Percentiles rank a stretch among this genome's conserved stretches.
Evolutionary conservation across 2,888 invertebrate species (phyloP).

Genomic region (Cyaniris semiargus): DNA sequence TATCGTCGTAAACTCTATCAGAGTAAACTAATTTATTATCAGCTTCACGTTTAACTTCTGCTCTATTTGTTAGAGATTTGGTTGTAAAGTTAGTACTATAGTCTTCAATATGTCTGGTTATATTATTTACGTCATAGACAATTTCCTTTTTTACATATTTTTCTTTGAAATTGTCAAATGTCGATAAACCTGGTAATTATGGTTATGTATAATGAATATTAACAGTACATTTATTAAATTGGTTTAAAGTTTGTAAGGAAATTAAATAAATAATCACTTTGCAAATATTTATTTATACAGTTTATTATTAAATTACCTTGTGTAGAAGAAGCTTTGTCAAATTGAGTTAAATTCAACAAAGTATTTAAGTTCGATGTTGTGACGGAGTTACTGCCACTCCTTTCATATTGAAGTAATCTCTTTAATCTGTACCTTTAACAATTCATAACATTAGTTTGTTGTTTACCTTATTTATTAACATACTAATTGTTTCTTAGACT

Average conservation of each 20-base stretch:
- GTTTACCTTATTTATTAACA: not conserved
- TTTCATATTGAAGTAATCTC: not conserved
- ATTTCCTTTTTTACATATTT: slow-evolving; percentile 45
- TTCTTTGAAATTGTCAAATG: not conserved
- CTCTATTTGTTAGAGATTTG: slow-evolving; percentile 40
- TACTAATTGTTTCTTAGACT: not conserved
- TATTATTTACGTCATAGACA: not conserved
- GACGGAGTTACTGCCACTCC: not conserved
- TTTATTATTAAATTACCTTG: not conserved
- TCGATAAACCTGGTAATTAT: not conserved
- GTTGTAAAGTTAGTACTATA: not conserved
- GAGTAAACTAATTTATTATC: slow-evolving; percentile 59
- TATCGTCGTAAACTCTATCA: slow-evolving; percentile 66
- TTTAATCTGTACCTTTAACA: not conserved
- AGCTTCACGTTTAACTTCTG: slow-evolving; percentile 56
- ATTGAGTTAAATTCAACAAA: not conserved
- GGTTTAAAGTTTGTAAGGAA: too few relatives aligned
- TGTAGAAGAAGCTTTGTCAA: not conserved
- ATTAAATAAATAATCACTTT: too few relatives aligned
- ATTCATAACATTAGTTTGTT: not conserved
- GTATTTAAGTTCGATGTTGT: not conserved
- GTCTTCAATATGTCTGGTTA: not conserved
- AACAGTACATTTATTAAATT: not conserved
- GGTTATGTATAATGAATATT: not conserved
- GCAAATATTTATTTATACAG: too few relatives aligned